Base-by-base conservation (phyloP, 2,113 vertebrate species). In the Percina caprodes region DNA sequence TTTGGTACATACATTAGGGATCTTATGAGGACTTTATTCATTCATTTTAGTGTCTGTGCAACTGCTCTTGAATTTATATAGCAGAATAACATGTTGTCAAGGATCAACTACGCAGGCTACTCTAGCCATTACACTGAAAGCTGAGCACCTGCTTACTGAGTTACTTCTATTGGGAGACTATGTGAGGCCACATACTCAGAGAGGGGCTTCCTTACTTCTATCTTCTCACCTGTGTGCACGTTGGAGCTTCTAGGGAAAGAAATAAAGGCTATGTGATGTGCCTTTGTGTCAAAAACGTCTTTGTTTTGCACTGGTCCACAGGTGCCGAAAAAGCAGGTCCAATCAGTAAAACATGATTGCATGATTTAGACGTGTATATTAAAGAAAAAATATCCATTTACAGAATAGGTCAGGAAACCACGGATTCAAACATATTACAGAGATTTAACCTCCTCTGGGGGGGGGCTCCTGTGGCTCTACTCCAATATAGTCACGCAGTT, bases 401-500 rank as follows among this genome's bases (percentile, higher is more conserved):
- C 5, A 21, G 24, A 73, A 11, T 48, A 45, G 5, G 18, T 68
- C 15, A 12, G 9, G 54, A 66, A 77, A 46, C 5, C 21, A 58
- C 52, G 24, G 60, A 81, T 74, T 82, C 48, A 66, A 30, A 78
- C 67, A 78, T 26, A 80, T 72, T 42, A 59, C n/a, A 70, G 78
- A 79, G 83, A 55, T 83, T 79, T 70, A 80, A 59, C 72, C 62
- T 65, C 58, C 56, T 73, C 65, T 79, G 33, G 67, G 65, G 66
- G 30, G 30, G 30, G 2, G 30, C 4, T 58, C 42, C 55, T 74
- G 49, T 14, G 2, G 11, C 23, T 72, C 66, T 70, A 51, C 42
- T 55, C 81, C 55, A 60, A 69, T 62, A 24, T 23, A 49, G 74
- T 76, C 84, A 80, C 66, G 82, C 76, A 83, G 69, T 66, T 35